Evolutionary conservation across 2,113 vertebrate species (phyloP), one percentile per base, ranked within the genome.

Genomic region (Dascyllus trimaculatus): DNA sequence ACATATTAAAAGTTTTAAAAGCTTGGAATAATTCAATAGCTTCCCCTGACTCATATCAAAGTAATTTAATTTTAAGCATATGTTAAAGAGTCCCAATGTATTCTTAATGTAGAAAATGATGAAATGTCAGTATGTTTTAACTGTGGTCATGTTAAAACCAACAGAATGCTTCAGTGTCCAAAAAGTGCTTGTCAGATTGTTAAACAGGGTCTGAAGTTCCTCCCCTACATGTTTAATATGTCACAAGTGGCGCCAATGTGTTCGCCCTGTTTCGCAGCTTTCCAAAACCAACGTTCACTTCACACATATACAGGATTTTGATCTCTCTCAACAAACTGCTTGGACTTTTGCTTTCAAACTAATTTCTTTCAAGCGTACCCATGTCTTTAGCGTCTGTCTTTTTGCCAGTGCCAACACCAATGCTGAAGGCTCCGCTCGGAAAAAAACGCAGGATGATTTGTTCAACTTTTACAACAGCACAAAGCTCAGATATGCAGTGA

Each of bases 81-180:
- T 66, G 29, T 52, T 59, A 74, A 83, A 26, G 35, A 67, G 57
- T 64, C 62, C 61, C 57, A 58, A 17, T 61, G 14, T 52, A 43
- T 13, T 14, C 40, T 26, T 9, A 52, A 45, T 49, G 49, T 57
- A n/a, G 29, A 40, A 71, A 15, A 43, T 43, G 40, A 43, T 43
- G 40, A 77, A 49, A 69, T 46, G 40, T 62, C 10, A 25, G 48
- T 26, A 54, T 17, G 26, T 72, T 43, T 0, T 43, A 8, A 4
- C 3, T 15, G 40, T 43, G 11, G 14, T 15, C 15, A 19, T 18
- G 2, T 52, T n/a, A 11, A 70, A 3, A 49, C 48, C 7, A 7
- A 54, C 38, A 35, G 26, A 21, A 22, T 52, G 46, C 9, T 35
- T 10, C 9, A 8, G 6, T 35, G 32, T 35, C 32, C 32, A 35